phyloP scores from a whole-genome alignment of 2,113 vertebrate genomes.

The Ceyx margarethae region DNA sequence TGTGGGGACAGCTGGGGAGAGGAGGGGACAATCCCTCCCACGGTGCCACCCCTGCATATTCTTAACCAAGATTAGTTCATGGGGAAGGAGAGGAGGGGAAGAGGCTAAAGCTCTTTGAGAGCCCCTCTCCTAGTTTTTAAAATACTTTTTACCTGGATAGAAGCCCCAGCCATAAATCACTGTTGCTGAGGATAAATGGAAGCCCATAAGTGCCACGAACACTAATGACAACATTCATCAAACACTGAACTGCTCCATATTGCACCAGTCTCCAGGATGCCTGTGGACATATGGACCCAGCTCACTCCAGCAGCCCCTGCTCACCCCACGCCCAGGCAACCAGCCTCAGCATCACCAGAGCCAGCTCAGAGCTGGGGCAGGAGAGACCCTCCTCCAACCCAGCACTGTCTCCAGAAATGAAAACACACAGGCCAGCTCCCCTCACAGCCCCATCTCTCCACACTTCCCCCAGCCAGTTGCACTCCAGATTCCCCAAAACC shows the following conservation, averaged over 20 bases:
- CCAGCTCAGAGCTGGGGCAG: not conserved
- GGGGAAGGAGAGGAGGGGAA: not conserved
- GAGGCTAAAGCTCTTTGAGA: not conserved
- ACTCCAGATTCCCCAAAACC: not conserved
- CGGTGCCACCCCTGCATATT: not conserved
- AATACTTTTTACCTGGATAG: constrained; percentile 50
- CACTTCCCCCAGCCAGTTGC: not conserved
- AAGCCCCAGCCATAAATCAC: constrained; percentile 64
- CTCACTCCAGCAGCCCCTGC: constrained; percentile 35
- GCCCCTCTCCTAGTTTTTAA: not conserved
- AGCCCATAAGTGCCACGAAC: constrained; percentile 64
- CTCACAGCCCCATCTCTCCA: not conserved
- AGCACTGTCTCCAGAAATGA: not conserved
- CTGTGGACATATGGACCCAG: constrained; percentile 48
- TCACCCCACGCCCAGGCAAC: not conserved
- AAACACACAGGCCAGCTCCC: not conserved
- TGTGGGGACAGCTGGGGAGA: not conserved
- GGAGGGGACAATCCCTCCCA: not conserved
- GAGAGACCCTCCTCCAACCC: accelerated
- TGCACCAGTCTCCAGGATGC: constrained; percentile 29
- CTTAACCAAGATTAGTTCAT: not conserved
- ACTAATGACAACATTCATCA: constrained; percentile 77
- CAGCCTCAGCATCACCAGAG: not conserved
- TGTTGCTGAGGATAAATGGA: constrained; percentile 68
- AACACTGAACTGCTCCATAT: constrained; percentile 62